phyloP scores from a whole-genome alignment of 1,140 invertebrate genomes.

The Frieseomelitta varia region DNA sequence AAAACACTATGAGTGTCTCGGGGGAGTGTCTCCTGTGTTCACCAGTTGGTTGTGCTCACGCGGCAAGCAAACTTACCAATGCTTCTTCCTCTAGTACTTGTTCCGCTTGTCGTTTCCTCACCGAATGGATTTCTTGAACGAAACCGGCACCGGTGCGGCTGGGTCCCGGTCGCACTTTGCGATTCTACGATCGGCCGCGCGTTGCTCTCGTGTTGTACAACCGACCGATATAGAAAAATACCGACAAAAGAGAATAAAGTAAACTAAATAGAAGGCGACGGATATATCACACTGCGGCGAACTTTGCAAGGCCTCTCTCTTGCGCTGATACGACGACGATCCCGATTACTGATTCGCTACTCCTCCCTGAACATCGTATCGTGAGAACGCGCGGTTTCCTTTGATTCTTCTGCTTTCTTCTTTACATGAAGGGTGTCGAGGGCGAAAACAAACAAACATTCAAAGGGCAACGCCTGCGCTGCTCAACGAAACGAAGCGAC shows the following conservation, averaged over 20 bases:
- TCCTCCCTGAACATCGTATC: conserved; percentile 28
- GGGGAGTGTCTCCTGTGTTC: conserved; percentile 8
- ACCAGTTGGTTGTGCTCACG: conserved; percentile 9
- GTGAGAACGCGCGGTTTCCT: conserved; percentile 16
- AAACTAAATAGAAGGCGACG: background rate
- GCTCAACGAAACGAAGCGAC: conserved; percentile 81
- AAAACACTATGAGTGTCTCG: conserved; percentile 43
- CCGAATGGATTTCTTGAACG: conserved; percentile 15
- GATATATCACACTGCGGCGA: conserved; percentile 10
- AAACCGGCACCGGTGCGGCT: conserved; percentile 18
- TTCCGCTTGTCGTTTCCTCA: background rate
- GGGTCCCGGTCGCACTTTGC: conserved; percentile 26
- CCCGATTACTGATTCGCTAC: conserved; percentile 3
- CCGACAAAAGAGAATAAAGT: background rate
- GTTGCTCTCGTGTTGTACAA: background rate
- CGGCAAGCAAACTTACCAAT: conserved; percentile 56
- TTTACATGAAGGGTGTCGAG: conserved; percentile 59
- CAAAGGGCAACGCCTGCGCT: conserved; percentile 80
- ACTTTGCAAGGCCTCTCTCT: background rate
- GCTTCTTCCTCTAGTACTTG: conserved; percentile 10
- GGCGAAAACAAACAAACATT: conserved; percentile 69
- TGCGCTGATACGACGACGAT: background rate
- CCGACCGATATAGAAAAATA: background rate
- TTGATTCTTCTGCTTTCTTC: conserved; percentile 24
- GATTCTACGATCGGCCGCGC: background rate